Evolutionary conservation across 2,113 vertebrate genomes (phyloP).

Genomic region (Nyctibius bracteatus): DNA sequence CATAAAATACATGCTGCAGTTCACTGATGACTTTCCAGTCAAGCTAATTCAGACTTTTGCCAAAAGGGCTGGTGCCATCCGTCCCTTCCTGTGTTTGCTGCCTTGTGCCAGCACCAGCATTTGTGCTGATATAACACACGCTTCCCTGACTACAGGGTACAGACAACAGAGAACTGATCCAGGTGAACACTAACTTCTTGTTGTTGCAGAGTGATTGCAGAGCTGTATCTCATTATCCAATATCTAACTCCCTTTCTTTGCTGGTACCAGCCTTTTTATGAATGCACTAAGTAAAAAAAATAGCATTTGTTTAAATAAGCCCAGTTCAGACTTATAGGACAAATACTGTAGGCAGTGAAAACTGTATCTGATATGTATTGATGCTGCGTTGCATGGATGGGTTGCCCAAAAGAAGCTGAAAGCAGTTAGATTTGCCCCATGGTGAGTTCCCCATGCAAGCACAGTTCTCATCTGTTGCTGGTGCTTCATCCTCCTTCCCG

Average conservation of each 20-base stretch:
- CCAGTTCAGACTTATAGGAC: neutral
- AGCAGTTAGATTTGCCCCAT: neutral
- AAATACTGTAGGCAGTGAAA: neutral
- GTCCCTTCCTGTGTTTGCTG: neutral
- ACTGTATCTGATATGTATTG: rapidly evolving
- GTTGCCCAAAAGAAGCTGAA: neutral
- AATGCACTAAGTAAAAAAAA: neutral
- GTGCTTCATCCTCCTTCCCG: rapidly evolving
- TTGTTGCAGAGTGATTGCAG: neutral
- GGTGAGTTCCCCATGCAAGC: neutral
- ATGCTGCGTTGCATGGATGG: rapidly evolving
- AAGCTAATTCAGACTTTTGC: neutral
- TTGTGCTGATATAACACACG: neutral
- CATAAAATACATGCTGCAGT: neutral
- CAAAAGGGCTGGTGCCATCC: neutral
- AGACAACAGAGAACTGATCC: neutral
- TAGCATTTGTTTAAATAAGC: neutral
- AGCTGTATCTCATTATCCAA: neutral
- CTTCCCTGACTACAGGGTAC: neutral
- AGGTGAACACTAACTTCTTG: neutral
- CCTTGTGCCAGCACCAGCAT: neutral
- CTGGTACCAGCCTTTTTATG: neutral
- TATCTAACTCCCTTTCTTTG: neutral
- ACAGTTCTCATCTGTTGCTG: neutral
- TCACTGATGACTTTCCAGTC: neutral